Evolutionary conservation across 2,113 vertebrate genomes (phyloP), one percentile per base, ranked within the genome.

Genomic region (Cebidichthys violaceus): DNA sequence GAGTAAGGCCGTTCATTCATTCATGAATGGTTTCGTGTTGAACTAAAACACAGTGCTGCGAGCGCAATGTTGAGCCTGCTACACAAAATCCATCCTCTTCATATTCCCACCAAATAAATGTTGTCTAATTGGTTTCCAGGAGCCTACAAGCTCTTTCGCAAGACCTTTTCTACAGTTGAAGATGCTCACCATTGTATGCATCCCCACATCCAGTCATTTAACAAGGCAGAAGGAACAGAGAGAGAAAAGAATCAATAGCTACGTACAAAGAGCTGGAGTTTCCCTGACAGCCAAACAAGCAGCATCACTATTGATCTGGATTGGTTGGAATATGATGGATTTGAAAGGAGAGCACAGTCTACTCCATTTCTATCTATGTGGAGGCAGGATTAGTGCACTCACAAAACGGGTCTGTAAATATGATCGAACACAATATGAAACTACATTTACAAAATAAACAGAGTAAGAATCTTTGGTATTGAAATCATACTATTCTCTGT

Each of bases 261-360:
- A 37, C 31, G 41, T 15, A 74, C 57, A 80, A 76, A 47, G 62
- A 71, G 62, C 71, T 54, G 39, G 18, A 33, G 54, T 65, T 43
- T n/a, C 61, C 70, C 76, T 67, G 57, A 82, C 60, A 75, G 45
- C 24, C 64, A 45, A 80, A 70, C 77, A 66, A 41, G 76, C 62
- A 35, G 43, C 39, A 37, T 65, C 45, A 27, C 22, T 50, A 70
- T 85, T 57, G 65, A 57, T 75, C 47, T 39, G 59, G 15, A 68
- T 41, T n/a, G 37, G 62, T 41, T 35, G 27, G 62, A 64, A 77
- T 59, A 81, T 57, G 77, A 75, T 52, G 60, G 35, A 66, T 59
- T 17, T 4, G 31, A 50, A 20, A 61, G 41, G 50, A 60, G 20
- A 54, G 24, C 33, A 43, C 1, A 9, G 29, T 70, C 35, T 45